A percentile compares a stretch with the other conserved stretches of the same genome.
Conservation (phyloP, 2,888 invertebrate genomes). For the Calliphora vomitoria region DNA sequence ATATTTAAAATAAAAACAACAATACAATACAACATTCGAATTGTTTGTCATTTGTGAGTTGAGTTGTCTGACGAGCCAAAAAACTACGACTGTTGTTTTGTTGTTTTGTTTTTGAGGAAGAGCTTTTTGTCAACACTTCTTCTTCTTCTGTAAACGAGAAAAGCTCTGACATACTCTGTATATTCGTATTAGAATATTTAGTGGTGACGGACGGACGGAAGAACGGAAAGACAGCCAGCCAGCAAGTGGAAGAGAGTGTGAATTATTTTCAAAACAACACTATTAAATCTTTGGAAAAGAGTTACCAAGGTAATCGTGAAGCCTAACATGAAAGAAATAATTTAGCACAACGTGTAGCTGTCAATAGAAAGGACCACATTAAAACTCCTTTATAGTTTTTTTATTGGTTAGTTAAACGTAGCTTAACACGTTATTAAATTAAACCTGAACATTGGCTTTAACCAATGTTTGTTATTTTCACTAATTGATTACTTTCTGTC, state of each 20-base stretch:
- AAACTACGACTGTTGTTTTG: constrained; percentile 63
- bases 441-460: too few species aligned
- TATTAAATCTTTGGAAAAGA: neutral
- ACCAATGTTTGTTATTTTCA: too few species aligned
- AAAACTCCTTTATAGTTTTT: too few species aligned
- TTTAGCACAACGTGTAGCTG: too few species aligned
- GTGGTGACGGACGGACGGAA: neutral
- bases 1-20: constrained; percentile 5
- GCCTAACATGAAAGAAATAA: too few species aligned
- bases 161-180: constrained; percentile 52
- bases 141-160: constrained; percentile 19
- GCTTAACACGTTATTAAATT: too few species aligned
- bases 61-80: constrained; percentile 72
- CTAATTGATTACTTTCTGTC: too few species aligned
- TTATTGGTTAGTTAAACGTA: too few species aligned
- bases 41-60: constrained; percentile 79
- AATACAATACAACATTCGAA: constrained; percentile 71
- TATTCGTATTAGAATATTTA: constrained; percentile 12
- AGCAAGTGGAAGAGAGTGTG: neutral
- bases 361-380: too few species aligned
- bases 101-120: constrained; percentile 66
- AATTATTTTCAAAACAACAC: constrained; percentile 4
- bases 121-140: constrained; percentile 64
- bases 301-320: neutral
- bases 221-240: neutral